Evolutionary conservation across 1,140 invertebrate genomes (phyloP).

Genomic region (Bombus vancouverensis): DNA sequence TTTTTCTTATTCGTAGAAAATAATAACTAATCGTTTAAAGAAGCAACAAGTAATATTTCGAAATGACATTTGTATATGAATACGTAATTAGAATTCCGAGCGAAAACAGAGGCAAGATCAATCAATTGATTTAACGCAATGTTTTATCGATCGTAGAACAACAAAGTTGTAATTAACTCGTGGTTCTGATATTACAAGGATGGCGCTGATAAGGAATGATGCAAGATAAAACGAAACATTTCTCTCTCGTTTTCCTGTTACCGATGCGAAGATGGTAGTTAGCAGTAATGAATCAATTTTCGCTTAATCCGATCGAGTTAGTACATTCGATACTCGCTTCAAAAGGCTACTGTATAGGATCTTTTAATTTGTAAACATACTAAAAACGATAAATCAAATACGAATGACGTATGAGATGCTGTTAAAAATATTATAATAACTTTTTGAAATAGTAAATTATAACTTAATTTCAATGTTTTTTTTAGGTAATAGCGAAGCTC

Average conservation of each 20-base stretch:
- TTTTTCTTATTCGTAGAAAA: no score
- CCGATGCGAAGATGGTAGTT: not conserved
- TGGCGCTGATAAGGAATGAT: not conserved
- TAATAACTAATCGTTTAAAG: not conserved
- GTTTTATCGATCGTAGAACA: not conserved
- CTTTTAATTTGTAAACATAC: not conserved
- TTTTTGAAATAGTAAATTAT: no score
- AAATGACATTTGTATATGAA: no score
- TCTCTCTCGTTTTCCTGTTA: not conserved
- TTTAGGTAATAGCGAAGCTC: no score
- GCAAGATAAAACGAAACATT: slow-evolving; percentile 3
- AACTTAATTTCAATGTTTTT: no score
- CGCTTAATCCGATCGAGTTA: not conserved
- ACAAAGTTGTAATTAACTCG: not conserved
- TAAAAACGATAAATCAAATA: not conserved
- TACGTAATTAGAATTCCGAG: not conserved
- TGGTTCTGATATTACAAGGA: not conserved
- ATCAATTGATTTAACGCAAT: not conserved
- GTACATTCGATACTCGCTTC: not conserved
- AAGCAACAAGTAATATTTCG: not conserved
- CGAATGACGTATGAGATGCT: not conserved
- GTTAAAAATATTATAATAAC: no score
- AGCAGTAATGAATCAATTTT: slow-evolving; percentile 2
- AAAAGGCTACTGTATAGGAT: no score
- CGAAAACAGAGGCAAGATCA: not conserved